Evolutionary conservation across 2,797 vertebrate species (phyloP).

Genomic region (Heteromormyrus szaboi): DNA sequence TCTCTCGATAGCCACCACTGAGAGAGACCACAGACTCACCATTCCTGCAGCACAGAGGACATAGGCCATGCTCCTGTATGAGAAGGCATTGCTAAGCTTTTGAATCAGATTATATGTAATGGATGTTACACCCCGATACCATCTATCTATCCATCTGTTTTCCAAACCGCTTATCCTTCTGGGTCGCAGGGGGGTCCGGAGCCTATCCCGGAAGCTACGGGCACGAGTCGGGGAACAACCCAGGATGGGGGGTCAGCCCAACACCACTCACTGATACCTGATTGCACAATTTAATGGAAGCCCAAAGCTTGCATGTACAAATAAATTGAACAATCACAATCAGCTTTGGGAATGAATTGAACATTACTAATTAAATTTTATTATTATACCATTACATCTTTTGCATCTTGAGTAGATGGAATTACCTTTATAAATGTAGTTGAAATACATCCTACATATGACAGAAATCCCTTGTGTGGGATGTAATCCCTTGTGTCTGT

Average conservation of each 20-base stretch:
- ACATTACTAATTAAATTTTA: neutral
- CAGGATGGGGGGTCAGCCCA: neutral
- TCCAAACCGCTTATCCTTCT: neutral
- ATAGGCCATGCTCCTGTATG: neutral
- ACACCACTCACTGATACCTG: neutral
- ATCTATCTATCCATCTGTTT: neutral
- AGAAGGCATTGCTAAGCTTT: neutral
- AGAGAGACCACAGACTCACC: slow-evolving; percentile 69
- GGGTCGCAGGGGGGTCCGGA: too few species aligned
- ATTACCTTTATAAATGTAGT: neutral
- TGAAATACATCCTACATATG: neutral
- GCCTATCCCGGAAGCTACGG: neutral
- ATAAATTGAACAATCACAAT: neutral
- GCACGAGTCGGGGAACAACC: neutral
- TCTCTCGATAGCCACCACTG: slow-evolving; percentile 63
- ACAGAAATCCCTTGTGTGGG: neutral
- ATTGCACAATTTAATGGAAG: neutral
- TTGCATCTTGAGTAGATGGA: neutral
- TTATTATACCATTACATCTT: neutral
- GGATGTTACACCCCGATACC: neutral
- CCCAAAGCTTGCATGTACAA: neutral
- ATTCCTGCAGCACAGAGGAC: slow-evolving; percentile 49
- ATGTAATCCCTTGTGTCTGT: neutral
- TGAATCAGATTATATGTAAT: too few species aligned
- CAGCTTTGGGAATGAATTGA: neutral